Conservation (phyloP, 1,140 invertebrate genomes). For the Drosophila nebulosa region DNA sequence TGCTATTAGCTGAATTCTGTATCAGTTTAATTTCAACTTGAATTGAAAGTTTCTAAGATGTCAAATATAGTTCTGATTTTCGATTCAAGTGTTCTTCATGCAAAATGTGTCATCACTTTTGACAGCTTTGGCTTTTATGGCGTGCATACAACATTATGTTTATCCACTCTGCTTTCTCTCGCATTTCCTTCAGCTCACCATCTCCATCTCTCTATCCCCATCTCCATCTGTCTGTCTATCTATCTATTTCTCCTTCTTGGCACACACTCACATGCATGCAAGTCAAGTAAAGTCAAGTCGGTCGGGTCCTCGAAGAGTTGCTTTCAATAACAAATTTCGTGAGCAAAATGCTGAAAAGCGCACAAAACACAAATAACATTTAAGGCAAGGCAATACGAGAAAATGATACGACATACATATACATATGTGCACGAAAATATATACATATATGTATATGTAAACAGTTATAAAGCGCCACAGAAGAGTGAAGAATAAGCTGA, state of each 20-base stretch:
- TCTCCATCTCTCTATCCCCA: neutral
- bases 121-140: constrained; percentile 43
- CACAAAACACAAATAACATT: constrained; percentile 34
- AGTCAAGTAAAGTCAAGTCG: constrained; percentile 4
- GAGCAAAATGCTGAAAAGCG: constrained; percentile 27
- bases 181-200: too few species aligned
- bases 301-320: constrained; percentile 22
- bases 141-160: constrained; percentile 33
- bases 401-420: neutral
- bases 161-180: constrained; percentile 2
- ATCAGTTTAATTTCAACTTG: neutral
- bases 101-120: constrained; percentile 39
- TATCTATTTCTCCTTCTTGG: neutral
- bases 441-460: constrained; percentile 12
- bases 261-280: constrained; percentile 2
- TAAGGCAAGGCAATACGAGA: constrained; percentile 3
- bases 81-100: constrained; percentile 8
- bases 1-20: neutral
- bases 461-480: neutral
- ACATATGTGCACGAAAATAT: neutral
- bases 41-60: neutral
- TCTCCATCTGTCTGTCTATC: neutral
- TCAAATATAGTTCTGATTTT: neutral
- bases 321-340: constrained; percentile 42
- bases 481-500: neutral